Base-by-base conservation (phyloP, 1,140 invertebrate genomes). In the Spodoptera litura region DNA sequence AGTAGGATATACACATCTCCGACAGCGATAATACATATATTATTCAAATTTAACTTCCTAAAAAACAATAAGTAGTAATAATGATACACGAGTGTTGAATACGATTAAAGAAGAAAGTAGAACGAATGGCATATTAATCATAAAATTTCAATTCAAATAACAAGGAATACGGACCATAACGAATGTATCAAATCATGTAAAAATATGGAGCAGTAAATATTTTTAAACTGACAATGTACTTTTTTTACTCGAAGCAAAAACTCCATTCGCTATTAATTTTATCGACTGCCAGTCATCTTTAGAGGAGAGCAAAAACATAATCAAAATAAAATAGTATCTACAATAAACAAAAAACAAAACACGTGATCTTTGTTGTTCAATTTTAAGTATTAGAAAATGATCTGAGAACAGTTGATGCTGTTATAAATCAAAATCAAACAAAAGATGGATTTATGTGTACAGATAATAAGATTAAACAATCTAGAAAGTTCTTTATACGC, bases 211-310 rank as follows among this genome's bases (percentile, higher is more conserved):
- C 35, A 13, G 13, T 68, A 10, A 68, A 68, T 68, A 68, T 51
- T 12, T 52, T 64, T 9, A 13, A 64, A n/a, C 13, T 11, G 51
- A 68, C 64, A 52, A 68, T 25, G 20, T n/a, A 73, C 27, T 35
- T 59, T 77, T 77, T 78, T 80, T 80, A 25, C 75, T 51, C 15
- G 6, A 51, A 44, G 12, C 58, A 61, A 35, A 55, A 58, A 59
- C 75, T 78, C 75, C 62, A 75, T 61, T 74, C 75, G 79, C 79
- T 76, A 78, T 83, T 81, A 81, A 81, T 83, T 83, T 79, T 74
- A 79, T 56, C 74, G 71, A 62, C 58, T 66, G 73, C 72, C 71
- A 74, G 75, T 78, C 80, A 84, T 80, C 61, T 58, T 59, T 71
- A 20, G 25, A 59, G 62, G 66, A 53, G 68, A 78, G 53, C 66